Percentiles rank a stretch among this genome's conserved stretches.
phyloP scores from a whole-genome alignment of 2,888 invertebrate species.

The Idaea aversata region DNA sequence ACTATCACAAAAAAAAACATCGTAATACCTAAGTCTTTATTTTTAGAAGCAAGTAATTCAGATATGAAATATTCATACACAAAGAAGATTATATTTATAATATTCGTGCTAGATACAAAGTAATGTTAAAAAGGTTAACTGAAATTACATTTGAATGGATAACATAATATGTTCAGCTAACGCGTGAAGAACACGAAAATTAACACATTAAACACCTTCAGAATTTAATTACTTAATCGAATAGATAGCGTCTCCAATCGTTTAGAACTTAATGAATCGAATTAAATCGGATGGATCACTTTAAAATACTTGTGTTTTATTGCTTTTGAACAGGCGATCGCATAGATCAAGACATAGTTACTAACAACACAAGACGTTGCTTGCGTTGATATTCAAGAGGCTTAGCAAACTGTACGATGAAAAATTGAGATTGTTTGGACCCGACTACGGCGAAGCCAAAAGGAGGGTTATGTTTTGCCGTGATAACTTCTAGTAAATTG shows the following conservation, averaged over 20 bases:
- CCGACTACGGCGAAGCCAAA: too few species aligned
- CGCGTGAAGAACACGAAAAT: neutral
- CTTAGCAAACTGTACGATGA: neutral
- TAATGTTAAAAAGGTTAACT: too few species aligned
- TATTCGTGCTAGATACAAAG: too few species aligned
- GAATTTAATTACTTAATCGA: neutral
- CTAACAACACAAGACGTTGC: neutral
- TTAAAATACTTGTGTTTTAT: neutral
- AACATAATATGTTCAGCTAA: neutral
- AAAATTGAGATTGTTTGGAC: too few species aligned
- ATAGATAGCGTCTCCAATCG: neutral
- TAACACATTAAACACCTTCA: neutral
- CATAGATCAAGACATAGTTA: neutral
- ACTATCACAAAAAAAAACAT: neutral
- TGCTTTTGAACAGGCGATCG: neutral
- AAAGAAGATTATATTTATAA: too few species aligned
- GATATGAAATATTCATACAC: too few species aligned
- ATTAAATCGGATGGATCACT: conserved; percentile 1
- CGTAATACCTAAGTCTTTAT: neutral
- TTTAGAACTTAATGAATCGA: neutral
- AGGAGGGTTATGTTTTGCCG: too few species aligned
- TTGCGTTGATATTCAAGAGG: neutral
- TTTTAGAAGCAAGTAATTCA: neutral
- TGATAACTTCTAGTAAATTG: too few species aligned
- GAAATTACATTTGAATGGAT: neutral